Conservation (phyloP, 2,113 vertebrate species). For the Proteles cristata region DNA sequence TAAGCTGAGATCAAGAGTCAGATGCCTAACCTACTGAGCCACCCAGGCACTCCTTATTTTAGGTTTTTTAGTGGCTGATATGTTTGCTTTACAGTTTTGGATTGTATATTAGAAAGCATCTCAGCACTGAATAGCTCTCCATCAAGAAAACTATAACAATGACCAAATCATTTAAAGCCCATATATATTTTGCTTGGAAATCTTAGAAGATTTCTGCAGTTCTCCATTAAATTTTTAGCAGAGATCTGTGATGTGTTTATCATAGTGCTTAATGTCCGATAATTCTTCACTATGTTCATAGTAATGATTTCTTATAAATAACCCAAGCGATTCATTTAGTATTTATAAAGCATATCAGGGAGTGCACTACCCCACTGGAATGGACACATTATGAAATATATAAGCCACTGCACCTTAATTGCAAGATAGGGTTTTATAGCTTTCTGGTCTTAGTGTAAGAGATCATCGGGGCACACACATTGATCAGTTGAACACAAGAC, state of each 20-base stretch:
- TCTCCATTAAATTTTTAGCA: background rate
- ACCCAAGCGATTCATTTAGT: background rate
- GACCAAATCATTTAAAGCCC: background rate
- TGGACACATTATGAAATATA: background rate
- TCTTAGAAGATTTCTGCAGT: background rate
- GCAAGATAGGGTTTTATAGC: background rate
- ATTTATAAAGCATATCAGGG: background rate
- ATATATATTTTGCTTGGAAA: background rate
- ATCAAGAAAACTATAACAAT: background rate
- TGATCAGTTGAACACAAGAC: background rate
- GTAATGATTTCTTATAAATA: conserved; percentile 22
- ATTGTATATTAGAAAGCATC: conserved; percentile 34
- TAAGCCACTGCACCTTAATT: background rate
- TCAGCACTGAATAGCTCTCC: background rate
- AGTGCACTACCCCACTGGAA: background rate
- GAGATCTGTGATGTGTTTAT: background rate
- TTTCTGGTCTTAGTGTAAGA: background rate
- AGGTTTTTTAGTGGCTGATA: background rate
- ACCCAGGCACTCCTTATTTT: background rate
- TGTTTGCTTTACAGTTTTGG: background rate
- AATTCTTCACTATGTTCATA: conserved; percentile 23
- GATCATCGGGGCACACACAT: background rate
- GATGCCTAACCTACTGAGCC: background rate
- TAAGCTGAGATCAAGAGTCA: background rate
- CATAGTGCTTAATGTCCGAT: background rate